These are phyloP conservation scores for Cettia cetti DNA, from an alignment of 2,113 vertebrate genomes.

Conservation along the genomic window DNA sequence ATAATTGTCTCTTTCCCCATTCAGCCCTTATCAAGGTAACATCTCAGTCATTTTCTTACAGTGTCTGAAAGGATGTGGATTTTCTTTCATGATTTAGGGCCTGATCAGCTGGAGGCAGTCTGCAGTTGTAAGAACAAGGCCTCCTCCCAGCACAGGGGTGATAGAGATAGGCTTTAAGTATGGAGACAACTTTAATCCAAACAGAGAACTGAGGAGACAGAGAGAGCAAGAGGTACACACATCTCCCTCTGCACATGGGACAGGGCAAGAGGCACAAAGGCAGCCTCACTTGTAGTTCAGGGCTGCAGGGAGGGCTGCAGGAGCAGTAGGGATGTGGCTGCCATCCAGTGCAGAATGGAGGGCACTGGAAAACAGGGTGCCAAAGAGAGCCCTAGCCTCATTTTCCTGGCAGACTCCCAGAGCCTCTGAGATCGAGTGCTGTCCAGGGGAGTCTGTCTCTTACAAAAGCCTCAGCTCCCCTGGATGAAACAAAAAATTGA, in stretches of 20 bases:
- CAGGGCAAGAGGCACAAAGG: neutral
- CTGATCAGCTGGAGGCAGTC: neutral
- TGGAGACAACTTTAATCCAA: neutral
- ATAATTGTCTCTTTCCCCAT: neutral
- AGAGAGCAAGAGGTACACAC: neutral
- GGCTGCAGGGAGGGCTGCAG: neutral
- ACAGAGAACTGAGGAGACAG: neutral
- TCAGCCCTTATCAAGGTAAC: slow-evolving; percentile 34
- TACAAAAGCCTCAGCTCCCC: slow-evolving; percentile 3
- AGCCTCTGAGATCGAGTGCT: neutral
- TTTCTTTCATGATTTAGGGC: neutral
- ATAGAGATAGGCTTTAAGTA: neutral
- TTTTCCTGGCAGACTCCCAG: slow-evolving; percentile 19
- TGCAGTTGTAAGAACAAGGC: neutral
- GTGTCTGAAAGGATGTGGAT: neutral
- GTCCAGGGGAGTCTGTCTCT: neutral
- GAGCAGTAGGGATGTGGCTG: neutral
- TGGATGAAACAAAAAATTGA: slow-evolving; percentile 24
- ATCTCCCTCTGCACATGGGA: neutral
- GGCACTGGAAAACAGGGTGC: neutral
- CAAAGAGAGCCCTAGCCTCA: neutral
- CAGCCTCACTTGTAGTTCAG: neutral
- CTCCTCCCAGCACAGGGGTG: neutral
- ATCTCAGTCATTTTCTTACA: neutral
- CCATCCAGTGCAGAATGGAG: neutral